Base-by-base conservation (phyloP, 2,888 invertebrate species). In the Eristalis intricaria region DNA sequence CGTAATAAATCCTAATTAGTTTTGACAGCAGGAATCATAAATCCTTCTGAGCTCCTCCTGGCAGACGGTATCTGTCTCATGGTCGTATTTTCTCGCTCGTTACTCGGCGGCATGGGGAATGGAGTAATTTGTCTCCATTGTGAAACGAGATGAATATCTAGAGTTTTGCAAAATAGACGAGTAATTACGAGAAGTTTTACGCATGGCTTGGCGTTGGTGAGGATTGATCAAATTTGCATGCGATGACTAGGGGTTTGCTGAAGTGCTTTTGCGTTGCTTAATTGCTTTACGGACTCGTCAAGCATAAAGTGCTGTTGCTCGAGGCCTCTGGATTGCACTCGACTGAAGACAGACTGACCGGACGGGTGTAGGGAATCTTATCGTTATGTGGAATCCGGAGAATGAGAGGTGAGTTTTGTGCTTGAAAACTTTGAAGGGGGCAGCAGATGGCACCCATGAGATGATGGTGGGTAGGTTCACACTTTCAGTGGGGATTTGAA, bases 121-220 rank as follows among this genome's bases (percentile, higher is more conserved):
- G 22, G 22, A 50, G 73, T 73, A 50, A 73, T 73, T 73, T 73
- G 63, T 73, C 63, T 73, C 63, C 61, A 43, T 73, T 63, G 29
- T 4, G 22, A 43, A 19, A 8, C 22, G 63, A 63, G 43, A 63
- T 61, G 61, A 61, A 61, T 50, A 50, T 19, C 50, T 50, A 19
- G 19, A 50, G 50, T 19, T 50, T 8, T 50, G 50, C 50, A 50
- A 19, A 50, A 50, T 50, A 19, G 50, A 50, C 50, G 50, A 50
- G 50, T 50, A 50, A 50, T 50, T 50, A 50, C 50, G 19, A 19
- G 19, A 50, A 50, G 19, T 50, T 50, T 50, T 19, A 50, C 19
- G 50, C 50, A 50, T 50, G 19, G 8, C 50, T 2, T 19, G 50
- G 8, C 8, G 50, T 50, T 50, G 50, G 1, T 50, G 50, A 50